These are phyloP conservation scores for Stichopus chloronotus DNA, from an alignment of 35 echinoderm and acorn worm genomes.

Conservation along the genomic window DNA sequence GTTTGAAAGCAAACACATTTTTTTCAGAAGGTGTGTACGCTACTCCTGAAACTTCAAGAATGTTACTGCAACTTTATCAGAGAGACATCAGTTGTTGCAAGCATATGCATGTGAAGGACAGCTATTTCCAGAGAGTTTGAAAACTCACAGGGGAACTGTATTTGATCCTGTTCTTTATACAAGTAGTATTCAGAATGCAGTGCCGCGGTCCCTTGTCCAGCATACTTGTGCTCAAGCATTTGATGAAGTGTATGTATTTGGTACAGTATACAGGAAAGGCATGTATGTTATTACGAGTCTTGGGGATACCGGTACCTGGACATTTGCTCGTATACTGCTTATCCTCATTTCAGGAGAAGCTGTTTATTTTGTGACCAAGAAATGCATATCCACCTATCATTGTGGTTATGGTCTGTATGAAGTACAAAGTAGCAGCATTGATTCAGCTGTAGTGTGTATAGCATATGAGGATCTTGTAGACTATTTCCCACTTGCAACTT, in stretches of 20 bases:
- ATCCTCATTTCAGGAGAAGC: conserved; percentile 37
- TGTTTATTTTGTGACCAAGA: conserved; percentile 5
- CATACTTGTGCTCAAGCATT: conserved; percentile 38
- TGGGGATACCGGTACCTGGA: conserved; percentile 9
- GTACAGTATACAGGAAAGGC: conserved; percentile 65
- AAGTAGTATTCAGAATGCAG: conserved; percentile 51
- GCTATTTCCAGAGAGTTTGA: conserved; percentile 57
- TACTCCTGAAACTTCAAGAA: conserved; percentile 40
- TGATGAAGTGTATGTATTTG: conserved; percentile 41
- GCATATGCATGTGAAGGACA: conserved; percentile 24
- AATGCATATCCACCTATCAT: background rate
- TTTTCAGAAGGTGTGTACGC: conserved; percentile 67
- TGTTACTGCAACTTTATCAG: conserved; percentile 52
- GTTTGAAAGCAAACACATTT: conserved; percentile 71
- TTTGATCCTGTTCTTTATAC: conserved; percentile 60
- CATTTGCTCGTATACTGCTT: conserved; percentile 35
- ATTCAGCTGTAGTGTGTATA: conserved; percentile 18
- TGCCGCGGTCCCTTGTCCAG: background rate
- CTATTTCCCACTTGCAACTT: conserved; percentile 32
- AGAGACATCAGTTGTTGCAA: conserved; percentile 62
- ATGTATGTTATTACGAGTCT: conserved; percentile 37
- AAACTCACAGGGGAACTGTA: background rate
- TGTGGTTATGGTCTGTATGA: background rate
- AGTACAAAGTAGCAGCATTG: background rate
- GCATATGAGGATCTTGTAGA: conserved; percentile 19